Conservation (phyloP, 2,888 invertebrate genomes). For the Conomelus anceps region DNA sequence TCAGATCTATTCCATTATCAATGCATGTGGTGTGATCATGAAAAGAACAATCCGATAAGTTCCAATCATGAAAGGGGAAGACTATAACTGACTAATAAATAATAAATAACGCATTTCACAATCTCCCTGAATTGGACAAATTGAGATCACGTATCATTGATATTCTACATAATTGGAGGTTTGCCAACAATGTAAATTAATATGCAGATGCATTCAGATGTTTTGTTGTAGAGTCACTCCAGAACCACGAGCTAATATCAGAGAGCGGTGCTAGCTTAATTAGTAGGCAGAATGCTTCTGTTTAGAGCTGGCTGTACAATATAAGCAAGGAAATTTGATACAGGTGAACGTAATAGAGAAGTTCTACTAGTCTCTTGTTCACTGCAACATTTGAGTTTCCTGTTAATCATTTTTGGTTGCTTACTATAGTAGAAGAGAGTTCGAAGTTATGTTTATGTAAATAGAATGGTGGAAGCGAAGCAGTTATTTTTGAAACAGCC, state of each 20-base stretch:
- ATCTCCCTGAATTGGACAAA: neutral
- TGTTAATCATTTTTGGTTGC: neutral
- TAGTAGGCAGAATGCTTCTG: neutral
- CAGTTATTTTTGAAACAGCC: too few species aligned
- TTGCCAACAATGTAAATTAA: neutral
- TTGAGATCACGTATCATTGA: neutral
- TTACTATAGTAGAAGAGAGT: too few species aligned
- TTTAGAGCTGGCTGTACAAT: neutral
- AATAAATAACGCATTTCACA: too few species aligned
- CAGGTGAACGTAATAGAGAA: neutral
- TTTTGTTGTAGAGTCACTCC: neutral
- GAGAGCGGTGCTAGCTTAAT: neutral
- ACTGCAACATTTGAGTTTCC: neutral
- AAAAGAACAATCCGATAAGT: too few species aligned
- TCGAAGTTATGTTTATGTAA: neutral
- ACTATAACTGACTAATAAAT: too few species aligned
- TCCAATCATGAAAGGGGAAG: too few species aligned
- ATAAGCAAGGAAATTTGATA: neutral
- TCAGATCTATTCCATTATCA: too few species aligned
- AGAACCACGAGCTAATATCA: neutral
- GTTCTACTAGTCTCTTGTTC: neutral
- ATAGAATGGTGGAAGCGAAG: neutral
- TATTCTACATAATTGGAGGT: neutral
- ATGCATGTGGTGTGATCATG: too few species aligned
- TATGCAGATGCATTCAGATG: neutral